These are phyloP conservation scores for Meriones psammophilus DNA, from an alignment of 2,797 vertebrate genomes.

Conservation along the genomic window DNA sequence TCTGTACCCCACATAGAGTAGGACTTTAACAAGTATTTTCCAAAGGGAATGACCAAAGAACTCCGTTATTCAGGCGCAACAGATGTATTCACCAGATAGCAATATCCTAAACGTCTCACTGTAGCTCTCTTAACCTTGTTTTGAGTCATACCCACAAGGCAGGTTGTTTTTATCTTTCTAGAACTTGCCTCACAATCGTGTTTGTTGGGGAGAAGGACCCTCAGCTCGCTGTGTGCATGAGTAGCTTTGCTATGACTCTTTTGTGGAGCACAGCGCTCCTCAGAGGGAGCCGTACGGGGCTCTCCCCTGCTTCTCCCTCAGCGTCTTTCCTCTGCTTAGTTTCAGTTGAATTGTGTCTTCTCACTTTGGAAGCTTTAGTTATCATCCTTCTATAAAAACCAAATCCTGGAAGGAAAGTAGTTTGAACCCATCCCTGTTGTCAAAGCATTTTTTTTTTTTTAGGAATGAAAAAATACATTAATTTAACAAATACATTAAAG, in stretches of 20 bases:
- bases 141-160: too few species aligned
- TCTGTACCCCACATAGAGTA: not conserved
- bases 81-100: not conserved
- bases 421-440: not conserved
- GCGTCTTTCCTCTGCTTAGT: not conserved
- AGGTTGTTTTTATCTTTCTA: not conserved
- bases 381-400: not conserved
- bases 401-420: not conserved
- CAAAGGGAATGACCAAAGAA: not conserved
- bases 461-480: too few species aligned
- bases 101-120: not conserved
- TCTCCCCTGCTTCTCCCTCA: not conserved
- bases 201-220: not conserved
- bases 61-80: not conserved
- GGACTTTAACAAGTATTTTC: not conserved
- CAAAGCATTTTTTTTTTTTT: not conserved
- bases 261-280: not conserved
- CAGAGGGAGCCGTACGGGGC: not conserved
- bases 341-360: not conserved
- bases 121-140: not conserved
- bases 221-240: not conserved
- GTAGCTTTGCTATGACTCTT: not conserved
- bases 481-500: not conserved
- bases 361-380: not conserved
- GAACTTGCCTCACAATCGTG: not conserved